Base-by-base conservation (phyloP, 2,113 vertebrate genomes). In the Passerina amoena region DNA sequence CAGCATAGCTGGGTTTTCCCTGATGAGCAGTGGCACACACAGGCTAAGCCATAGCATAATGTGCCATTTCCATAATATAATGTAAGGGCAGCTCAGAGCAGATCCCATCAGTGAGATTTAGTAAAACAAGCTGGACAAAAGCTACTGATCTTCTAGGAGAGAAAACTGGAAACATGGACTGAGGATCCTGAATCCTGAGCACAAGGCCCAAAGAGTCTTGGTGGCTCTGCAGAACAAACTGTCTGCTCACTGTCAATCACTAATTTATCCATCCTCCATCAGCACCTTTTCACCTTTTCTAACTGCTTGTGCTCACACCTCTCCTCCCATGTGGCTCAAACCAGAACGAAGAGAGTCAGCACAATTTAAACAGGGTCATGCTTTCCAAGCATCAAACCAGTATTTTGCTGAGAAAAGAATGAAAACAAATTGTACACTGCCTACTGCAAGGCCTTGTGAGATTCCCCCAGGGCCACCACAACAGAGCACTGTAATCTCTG, bases 331-430 rank as follows among this genome's bases (percentile, higher is more conserved):
- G 47, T 47, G 51, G 47, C 66, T 65, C 54, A 59, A 82, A 78
- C 11, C 65, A 53, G 82, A 71, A 81, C 16, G 59, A 87, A 73
- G 33, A 85, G 11, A 84, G 19, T n/a, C 37, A 68, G 69, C 23
- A 82, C 51, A 82, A 23, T 35, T 90, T 60, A 78, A 75, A 94
- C 51, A 47, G 38, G 42, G 22, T 50, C 44, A 56, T 37, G 63
- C 8, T 80, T 96, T 92, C 54, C 40, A 72, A 88, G 33, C 37
- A 88, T 40, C 79, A 10, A 8, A 87, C 10, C 6, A 6, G 6
- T 15, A 56, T 27, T 92, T 82, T 71, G 66, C 22, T 70, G 30
- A 78, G 89, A 86, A 68, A 92, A 91, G 83, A 95, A 88, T 73
- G 93, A 84, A 66, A 90, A 81, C 53, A 78, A 89, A 76, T 16